phyloP scores from a whole-genome alignment of 2,113 vertebrate genomes.

The Nothobranchius kuhntae region DNA sequence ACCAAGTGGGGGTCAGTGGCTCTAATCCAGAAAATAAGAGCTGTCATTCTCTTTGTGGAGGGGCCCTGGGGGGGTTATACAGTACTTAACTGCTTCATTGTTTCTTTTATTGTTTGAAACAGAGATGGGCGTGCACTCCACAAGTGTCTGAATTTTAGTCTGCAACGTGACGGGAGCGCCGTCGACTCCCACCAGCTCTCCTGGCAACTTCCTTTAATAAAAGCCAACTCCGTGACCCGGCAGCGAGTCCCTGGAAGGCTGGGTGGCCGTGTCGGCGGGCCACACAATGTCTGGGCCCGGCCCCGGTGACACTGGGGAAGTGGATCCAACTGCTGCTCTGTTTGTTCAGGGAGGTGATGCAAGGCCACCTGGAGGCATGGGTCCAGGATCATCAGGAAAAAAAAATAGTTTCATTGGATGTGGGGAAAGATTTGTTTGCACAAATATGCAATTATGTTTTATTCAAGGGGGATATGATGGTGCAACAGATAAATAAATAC shows the following conservation, averaged over 20 bases:
- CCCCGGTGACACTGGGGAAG: conserved; percentile 62
- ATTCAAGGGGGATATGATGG: not conserved
- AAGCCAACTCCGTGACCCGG: conserved; percentile 67
- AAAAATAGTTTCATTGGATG: conserved; percentile 27
- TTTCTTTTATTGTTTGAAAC: conserved; percentile 70
- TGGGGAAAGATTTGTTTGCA: conserved; percentile 16
- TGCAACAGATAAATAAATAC: conserved; percentile 33
- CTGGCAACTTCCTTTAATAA: conserved; percentile 69
- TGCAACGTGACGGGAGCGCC: conserved; percentile 63
- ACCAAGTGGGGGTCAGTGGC: conserved; percentile 18
- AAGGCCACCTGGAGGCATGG: conserved; percentile 59
- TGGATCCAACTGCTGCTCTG: conserved; percentile 46
- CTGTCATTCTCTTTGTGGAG: conserved; percentile 50
- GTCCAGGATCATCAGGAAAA: conserved; percentile 44
- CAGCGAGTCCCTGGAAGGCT: conserved; percentile 52
- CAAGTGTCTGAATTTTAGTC: conserved; percentile 47
- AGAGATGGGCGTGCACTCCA: conserved; percentile 41
- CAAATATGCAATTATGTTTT: not conserved
- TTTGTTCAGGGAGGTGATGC: conserved; percentile 66
- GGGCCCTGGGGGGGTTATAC: conserved; percentile 53
- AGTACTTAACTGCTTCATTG: conserved; percentile 59
- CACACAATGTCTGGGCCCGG: conserved; percentile 64
- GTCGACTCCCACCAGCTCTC: conserved; percentile 65
- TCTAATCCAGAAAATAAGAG: conserved; percentile 37
- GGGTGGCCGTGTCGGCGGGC: conserved; percentile 50